Evolutionary conservation across 2,113 vertebrate genomes (phyloP).

Genomic region (Furnarius figulus): DNA sequence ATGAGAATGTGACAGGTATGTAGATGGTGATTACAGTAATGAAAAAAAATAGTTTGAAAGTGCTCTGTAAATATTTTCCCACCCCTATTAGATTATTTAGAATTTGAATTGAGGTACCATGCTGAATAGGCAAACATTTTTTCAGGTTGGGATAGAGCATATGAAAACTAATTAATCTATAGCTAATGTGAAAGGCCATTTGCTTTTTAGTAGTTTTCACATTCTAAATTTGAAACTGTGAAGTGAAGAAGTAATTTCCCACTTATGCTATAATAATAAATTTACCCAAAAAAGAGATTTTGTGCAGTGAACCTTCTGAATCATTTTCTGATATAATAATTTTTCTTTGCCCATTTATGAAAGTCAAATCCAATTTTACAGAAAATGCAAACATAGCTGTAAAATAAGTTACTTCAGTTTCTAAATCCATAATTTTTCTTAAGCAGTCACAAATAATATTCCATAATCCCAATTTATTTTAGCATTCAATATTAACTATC

Average conservation of each 20-base stretch:
- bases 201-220: background rate
- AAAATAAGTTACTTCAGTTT: background rate
- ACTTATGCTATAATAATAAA: background rate
- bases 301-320: background rate
- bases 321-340: background rate
- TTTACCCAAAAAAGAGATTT: background rate
- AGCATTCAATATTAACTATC: background rate
- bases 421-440: background rate
- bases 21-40: background rate
- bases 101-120: background rate
- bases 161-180: background rate
- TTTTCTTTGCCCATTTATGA: background rate
- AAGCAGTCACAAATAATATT: background rate
- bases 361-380: conserved; percentile 13
- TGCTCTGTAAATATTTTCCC: conserved; percentile 1
- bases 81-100: background rate
- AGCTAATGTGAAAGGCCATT: background rate
- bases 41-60: background rate
- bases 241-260: background rate
- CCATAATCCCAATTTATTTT: background rate
- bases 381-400: background rate
- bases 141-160: background rate
- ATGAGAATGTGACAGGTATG: background rate
- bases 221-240: background rate
- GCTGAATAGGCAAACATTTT: background rate